phyloP scores from a whole-genome alignment of 64 coral and sea anemone genomes.

The Montipora efflorescens region DNA sequence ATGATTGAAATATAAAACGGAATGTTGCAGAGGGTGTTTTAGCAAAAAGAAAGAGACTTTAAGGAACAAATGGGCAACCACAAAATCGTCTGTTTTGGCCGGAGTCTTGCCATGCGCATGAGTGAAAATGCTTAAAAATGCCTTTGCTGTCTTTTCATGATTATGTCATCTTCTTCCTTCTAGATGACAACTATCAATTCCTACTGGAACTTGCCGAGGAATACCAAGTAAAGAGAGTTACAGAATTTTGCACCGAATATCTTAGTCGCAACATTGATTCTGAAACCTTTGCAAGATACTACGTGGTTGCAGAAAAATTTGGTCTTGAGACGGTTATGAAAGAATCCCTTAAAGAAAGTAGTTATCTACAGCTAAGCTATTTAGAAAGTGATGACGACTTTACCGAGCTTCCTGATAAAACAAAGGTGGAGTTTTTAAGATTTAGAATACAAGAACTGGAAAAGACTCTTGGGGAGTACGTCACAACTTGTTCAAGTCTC shows the following conservation, averaged over 20 bases:
- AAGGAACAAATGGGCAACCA: too few species aligned
- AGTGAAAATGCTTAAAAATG: too few species aligned
- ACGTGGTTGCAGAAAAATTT: slow-evolving; percentile 48
- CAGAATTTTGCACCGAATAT: slow-evolving; percentile 42
- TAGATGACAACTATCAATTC: slow-evolving; percentile 61
- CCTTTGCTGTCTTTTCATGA: too few species aligned
- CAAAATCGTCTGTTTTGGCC: too few species aligned
- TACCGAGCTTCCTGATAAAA: slow-evolving; percentile 41
- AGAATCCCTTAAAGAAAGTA: slow-evolving; percentile 32
- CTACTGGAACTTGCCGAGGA: slow-evolving; percentile 67
- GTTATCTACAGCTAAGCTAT: neutral
- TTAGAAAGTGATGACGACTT: slow-evolving; percentile 31
- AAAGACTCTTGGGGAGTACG: slow-evolving; percentile 59
- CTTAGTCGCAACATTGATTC: slow-evolving; percentile 41
- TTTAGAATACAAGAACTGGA: slow-evolving; percentile 63
- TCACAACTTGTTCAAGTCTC: slow-evolving; percentile 51
- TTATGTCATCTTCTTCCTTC: neutral
- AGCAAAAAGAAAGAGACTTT: too few species aligned
- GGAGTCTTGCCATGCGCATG: too few species aligned
- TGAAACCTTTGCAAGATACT: slow-evolving; percentile 23
- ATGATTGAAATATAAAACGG: too few species aligned
- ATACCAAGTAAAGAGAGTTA: slow-evolving; percentile 64
- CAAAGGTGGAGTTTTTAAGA: slow-evolving; percentile 55
- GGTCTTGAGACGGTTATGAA: slow-evolving; percentile 35
- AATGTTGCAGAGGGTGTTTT: too few species aligned